phyloP scores from a whole-genome alignment of 2,888 invertebrate species.

The Ophion ventricosus region DNA sequence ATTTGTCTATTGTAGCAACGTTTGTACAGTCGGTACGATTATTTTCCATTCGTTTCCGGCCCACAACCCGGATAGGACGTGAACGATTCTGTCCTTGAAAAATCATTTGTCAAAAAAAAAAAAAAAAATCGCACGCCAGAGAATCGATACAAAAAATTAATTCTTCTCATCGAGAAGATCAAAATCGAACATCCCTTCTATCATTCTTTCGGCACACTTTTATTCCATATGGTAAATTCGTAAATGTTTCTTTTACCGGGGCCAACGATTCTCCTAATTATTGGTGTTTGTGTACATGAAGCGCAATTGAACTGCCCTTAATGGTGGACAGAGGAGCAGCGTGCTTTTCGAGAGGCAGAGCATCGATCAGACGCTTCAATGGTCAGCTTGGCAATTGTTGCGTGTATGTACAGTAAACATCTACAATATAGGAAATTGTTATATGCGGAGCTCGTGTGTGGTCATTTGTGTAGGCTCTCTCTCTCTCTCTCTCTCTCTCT shows the following conservation, averaged over 20 bases:
- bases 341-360: slow-evolving; percentile 26
- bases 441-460: slow-evolving; percentile 75
- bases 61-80: too few species aligned
- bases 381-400: slow-evolving; percentile 61
- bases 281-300: slow-evolving; percentile 13
- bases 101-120: too few species aligned
- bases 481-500: slow-evolving; percentile 39
- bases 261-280: slow-evolving; percentile 11
- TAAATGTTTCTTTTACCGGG: not conserved
- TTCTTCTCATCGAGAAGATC: too few species aligned
- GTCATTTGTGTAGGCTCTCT: slow-evolving; percentile 67
- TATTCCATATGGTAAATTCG: not conserved
- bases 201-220: not conserved
- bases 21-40: too few species aligned
- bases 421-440: slow-evolving; percentile 38
- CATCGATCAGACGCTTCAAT: slow-evolving; percentile 56
- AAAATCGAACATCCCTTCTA: too few species aligned
- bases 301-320: slow-evolving; percentile 78
- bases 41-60: too few species aligned
- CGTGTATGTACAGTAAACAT: slow-evolving; percentile 52
- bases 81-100: too few species aligned
- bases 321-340: slow-evolving; percentile 68
- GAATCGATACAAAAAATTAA: too few species aligned
- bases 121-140: too few species aligned
- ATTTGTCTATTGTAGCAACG: too few species aligned